Conservation (phyloP, 1,140 invertebrate species). For the Drosophila erecta region DNA sequence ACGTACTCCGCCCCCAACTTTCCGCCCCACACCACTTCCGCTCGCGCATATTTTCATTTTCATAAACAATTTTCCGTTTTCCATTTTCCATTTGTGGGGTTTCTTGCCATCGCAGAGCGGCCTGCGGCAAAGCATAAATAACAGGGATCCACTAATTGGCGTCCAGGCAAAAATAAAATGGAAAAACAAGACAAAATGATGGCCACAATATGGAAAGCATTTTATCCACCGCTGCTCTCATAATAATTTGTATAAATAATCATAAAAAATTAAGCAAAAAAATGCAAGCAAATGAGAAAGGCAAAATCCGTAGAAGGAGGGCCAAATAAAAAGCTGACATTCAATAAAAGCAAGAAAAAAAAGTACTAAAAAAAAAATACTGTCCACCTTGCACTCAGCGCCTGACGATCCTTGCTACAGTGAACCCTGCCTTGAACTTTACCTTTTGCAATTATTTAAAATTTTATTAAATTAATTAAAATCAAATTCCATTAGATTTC, state of each 20-base stretch:
- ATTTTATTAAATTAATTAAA: no score
- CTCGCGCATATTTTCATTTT: conserved; percentile 33
- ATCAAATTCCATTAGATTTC: no score
- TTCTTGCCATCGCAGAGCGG: conserved; percentile 30
- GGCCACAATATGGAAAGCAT: conserved; percentile 58
- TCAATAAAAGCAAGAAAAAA: conserved; percentile 41
- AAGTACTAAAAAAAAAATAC: background rate
- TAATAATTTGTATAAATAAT: conserved; percentile 62
- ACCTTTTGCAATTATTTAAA: no score
- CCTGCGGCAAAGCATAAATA: conserved; percentile 56
- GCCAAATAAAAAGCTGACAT: conserved; percentile 56
- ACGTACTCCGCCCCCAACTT: background rate
- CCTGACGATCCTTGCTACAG: background rate
- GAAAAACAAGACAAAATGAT: conserved; percentile 38
- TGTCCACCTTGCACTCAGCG: conserved; percentile 36
- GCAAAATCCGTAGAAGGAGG: conserved; percentile 19
- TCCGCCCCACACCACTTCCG: conserved; percentile 15
- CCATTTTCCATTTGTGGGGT: conserved; percentile 56
- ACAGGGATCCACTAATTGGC: conserved; percentile 59
- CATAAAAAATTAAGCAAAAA: conserved; percentile 56
- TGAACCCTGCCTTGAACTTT: no score
- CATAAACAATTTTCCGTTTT: conserved; percentile 54
- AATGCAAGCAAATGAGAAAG: conserved; percentile 21
- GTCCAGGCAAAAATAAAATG: conserved; percentile 30
- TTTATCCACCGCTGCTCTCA: conserved; percentile 35